A percentile compares a stretch with the other conserved stretches of the same genome.
These are phyloP conservation scores for Stercorarius parasiticus DNA, from an alignment of 2,113 vertebrate species.

Conservation along the genomic window DNA sequence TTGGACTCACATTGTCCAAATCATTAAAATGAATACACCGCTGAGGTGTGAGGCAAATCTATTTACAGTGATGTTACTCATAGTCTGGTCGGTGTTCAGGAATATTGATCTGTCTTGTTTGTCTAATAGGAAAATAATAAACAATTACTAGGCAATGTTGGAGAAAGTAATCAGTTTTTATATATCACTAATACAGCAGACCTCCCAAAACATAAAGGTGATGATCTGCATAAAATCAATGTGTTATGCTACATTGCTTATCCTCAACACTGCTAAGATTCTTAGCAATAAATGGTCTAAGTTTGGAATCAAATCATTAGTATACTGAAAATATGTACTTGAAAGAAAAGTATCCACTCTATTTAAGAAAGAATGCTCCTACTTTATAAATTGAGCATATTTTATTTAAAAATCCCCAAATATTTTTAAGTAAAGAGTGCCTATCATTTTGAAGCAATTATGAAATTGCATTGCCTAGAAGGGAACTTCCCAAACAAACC, in stretches of 20 bases:
- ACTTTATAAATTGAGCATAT: not conserved
- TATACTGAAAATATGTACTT: conserved; percentile 9
- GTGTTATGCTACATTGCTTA: conserved; percentile 87
- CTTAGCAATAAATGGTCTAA: conserved; percentile 61
- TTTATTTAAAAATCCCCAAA: not conserved
- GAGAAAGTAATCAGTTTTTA: conserved; percentile 98
- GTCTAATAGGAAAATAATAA: conserved; percentile 99
- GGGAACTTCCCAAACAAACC: not conserved
- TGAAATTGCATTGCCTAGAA: not conserved
- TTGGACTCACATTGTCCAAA: conserved; percentile 93
- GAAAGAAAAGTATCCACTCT: conserved; percentile 28
- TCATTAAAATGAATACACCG: conserved; percentile 91
- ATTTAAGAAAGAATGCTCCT: not conserved
- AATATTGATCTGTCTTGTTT: conserved; percentile 98
- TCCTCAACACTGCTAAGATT: conserved; percentile 80
- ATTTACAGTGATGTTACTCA: conserved; percentile 97
- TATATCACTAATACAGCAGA: conserved; percentile 92
- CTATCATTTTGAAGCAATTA: not conserved
- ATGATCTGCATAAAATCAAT: conserved; percentile 99
- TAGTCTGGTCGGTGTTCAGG: conserved; percentile 87
- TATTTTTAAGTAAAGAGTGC: not conserved
- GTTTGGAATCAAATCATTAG: conserved; percentile 35
- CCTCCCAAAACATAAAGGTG: conserved; percentile 94
- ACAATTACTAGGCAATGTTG: conserved; percentile 95
- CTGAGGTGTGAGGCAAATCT: conserved; percentile 91